Base-by-base conservation (phyloP, 1,140 invertebrate genomes). In the Brachionus rotundiformis region DNA sequence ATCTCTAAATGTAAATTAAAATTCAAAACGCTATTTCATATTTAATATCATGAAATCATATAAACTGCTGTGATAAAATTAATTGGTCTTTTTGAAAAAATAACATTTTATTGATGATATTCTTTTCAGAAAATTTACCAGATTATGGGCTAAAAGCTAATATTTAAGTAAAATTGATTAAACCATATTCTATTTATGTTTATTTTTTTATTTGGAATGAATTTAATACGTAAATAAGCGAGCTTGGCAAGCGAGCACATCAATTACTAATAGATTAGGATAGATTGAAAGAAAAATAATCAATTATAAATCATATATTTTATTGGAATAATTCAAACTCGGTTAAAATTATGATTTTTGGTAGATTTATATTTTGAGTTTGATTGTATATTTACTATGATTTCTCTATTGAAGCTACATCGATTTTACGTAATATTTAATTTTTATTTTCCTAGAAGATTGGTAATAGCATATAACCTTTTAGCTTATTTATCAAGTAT, bases 221-320 rank as follows among this genome's bases (percentile, higher is more conserved):
- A 54, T 54, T 8, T n/a, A 54, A 19, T 54, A 19, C 47, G 47
- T 54, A 54, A 54, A n/a, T n/a, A 54, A 54, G 47, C 47, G 16
- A 54, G 47, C 19, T 54, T 54, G 47, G 47, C 19, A 54, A 54
- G 47, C 19, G 23, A 54, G 47, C 47, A 54, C 47, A 54, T 54
- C 47, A 54, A 54, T 54, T 54, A 54, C 47, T 54, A 54, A 54
- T 54, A 16, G 47, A 54, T 54, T 54, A 54, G 47, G 47, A 54
- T 54, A 54, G 47, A 54, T 54, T 19, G 47, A 54, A 49, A 54
- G 47, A 54, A 54, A 54, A 54, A 54, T 54, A 54, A 54, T 54
- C 47, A 54, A 54, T 54, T 54, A 54, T 54, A 54, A 54, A 54
- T 54, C 47, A 54, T 54, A 54, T 6, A 54, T 54, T 54, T 54